Conservation (phyloP, 2,888 invertebrate genomes). For the Megastigmus dorsalis region DNA sequence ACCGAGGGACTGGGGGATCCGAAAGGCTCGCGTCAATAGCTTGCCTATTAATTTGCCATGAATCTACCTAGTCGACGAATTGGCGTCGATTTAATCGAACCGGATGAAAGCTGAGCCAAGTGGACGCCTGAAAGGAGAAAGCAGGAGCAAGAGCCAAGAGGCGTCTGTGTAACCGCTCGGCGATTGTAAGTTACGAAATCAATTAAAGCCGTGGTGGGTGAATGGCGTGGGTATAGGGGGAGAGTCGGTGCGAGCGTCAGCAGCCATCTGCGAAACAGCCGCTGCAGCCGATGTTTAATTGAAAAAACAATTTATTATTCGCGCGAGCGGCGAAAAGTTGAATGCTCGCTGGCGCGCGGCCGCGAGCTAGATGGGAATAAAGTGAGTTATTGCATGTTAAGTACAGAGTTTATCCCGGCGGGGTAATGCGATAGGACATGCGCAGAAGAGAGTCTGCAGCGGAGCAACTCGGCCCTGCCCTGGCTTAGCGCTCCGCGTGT, state of each 20-base stretch:
- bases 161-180: too few relatives aligned
- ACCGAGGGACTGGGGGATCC: too few relatives aligned
- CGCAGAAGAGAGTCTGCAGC: too few relatives aligned
- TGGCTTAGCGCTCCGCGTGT: neutral
- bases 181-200: neutral
- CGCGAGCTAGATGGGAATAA: neutral
- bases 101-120: too few relatives aligned
- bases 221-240: neutral
- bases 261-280: neutral
- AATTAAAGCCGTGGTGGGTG: slow-evolving; percentile 9
- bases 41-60: too few relatives aligned
- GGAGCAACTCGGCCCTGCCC: too few relatives aligned
- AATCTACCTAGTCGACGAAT: too few relatives aligned
- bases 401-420: slow-evolving; percentile 5
- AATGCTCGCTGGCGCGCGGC: neutral
- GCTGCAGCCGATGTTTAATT: slow-evolving; percentile 4
- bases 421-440: slow-evolving; percentile 2
- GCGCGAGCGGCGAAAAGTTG: neutral
- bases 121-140: too few relatives aligned
- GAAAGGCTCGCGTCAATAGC: too few relatives aligned
- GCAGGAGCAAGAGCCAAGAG: too few relatives aligned
- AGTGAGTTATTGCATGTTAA: slow-evolving; percentile 33
- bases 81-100: too few relatives aligned
- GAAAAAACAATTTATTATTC: slow-evolving; percentile 29
- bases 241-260: neutral